Evolutionary conservation across 1,140 invertebrate genomes (phyloP).

Genomic region (Diabrotica virgifera): DNA sequence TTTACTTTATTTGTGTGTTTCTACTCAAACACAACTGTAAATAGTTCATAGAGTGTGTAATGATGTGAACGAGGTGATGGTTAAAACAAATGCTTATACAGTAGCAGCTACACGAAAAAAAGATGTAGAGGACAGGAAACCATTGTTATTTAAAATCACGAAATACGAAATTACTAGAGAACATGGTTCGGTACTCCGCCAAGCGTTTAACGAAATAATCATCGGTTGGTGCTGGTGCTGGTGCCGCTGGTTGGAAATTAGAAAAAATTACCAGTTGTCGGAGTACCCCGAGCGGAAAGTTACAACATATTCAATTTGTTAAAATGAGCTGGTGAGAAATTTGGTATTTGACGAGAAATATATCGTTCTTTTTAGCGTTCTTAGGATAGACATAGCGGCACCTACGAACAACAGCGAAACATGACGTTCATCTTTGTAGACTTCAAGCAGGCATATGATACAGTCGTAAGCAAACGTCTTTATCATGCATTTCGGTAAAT

Average conservation of each 20-base stretch:
- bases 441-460: no score
- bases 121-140: neutral
- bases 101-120: neutral
- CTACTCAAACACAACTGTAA: no score
- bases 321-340: neutral
- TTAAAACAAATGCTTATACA: neutral
- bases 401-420: no score
- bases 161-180: conserved; percentile 1
- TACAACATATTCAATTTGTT: neutral
- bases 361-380: neutral
- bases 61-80: no score
- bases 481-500: no score
- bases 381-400: neutral
- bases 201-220: conserved; percentile 9
- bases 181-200: neutral
- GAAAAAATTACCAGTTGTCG: neutral
- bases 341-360: neutral
- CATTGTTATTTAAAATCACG: neutral
- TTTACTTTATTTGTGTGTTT: no score
- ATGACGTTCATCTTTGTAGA: no score
- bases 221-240: no score
- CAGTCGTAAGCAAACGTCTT: no score
- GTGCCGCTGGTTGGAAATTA: neutral
- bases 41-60: no score
- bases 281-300: neutral